These are phyloP conservation scores for Cordilura impudica DNA, from an alignment of 2,888 invertebrate genomes.

Conservation along the genomic window DNA sequence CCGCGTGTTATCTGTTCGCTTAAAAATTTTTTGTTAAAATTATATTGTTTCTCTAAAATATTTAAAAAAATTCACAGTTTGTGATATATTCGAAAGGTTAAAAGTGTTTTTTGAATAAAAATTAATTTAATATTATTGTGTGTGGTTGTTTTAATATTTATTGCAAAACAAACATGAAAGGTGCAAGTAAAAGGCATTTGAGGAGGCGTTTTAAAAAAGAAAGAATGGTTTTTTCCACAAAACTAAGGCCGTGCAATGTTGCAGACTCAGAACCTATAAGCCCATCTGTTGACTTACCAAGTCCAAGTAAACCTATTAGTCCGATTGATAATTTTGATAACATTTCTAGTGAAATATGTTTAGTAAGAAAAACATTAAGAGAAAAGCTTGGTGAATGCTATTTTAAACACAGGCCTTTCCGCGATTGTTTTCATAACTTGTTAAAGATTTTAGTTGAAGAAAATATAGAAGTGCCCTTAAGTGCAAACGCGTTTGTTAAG, in stretches of 20 bases:
- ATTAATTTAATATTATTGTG: conserved; percentile 4
- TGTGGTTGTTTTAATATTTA: conserved; percentile 3
- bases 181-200: conserved; percentile 12
- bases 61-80: neutral
- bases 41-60: neutral
- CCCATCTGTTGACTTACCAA: neutral
- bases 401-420: neutral
- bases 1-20: neutral
- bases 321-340: conserved; percentile 5
- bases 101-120: conserved; percentile 1
- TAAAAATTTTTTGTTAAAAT: neutral
- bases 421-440: conserved; percentile 3
- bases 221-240: conserved; percentile 8
- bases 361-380: neutral
- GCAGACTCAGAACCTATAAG: conserved; percentile 7
- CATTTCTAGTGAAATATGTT: neutral
- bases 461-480: conserved; percentile 7
- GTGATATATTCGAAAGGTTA: neutral
- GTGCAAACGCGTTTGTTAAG: conserved; percentile 17
- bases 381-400: neutral
- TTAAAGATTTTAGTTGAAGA: conserved; percentile 14
- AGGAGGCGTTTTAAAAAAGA: neutral
- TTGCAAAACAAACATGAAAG: conserved; percentile 11
- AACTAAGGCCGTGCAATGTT: neutral
- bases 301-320: no score